phyloP scores from a whole-genome alignment of 2,113 vertebrate species.

The Argyrosomus japonicus region DNA sequence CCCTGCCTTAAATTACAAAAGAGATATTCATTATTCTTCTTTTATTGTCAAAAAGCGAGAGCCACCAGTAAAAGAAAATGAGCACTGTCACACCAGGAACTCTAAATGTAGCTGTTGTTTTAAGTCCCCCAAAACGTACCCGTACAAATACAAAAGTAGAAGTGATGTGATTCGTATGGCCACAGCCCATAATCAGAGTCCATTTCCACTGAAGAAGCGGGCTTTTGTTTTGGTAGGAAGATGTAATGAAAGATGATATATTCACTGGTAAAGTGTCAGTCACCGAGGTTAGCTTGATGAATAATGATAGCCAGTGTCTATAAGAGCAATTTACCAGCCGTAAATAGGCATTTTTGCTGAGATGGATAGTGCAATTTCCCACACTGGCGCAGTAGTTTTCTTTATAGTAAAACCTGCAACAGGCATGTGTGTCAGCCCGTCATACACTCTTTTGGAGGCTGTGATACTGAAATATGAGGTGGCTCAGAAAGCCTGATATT shows the following conservation, averaged over 20 bases:
- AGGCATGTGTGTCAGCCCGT: not conserved
- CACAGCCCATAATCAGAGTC: not conserved
- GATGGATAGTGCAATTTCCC: constrained; percentile 28
- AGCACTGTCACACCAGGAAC: not conserved
- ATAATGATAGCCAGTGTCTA: constrained; percentile 29
- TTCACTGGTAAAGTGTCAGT: constrained; percentile 23
- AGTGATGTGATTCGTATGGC: not conserved
- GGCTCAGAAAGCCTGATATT: not conserved
- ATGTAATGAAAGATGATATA: constrained; percentile 21
- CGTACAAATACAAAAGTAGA: not conserved
- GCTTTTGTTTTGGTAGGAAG: not conserved
- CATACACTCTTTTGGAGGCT: not conserved
- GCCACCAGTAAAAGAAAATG: not conserved
- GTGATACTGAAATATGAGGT: not conserved
- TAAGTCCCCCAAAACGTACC: not conserved
- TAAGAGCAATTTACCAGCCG: constrained; percentile 24
- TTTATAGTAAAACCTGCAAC: not conserved
- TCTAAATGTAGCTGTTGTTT: not conserved
- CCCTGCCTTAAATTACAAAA: constrained; percentile 51
- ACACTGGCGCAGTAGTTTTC: not conserved
- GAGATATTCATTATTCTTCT: constrained; percentile 54
- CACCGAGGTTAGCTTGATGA: constrained; percentile 41
- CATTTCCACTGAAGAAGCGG: constrained; percentile 4
- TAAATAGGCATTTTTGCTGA: constrained; percentile 43
- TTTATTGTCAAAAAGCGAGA: constrained; percentile 25